Base-by-base conservation (phyloP, 2,797 vertebrate genomes). In the Pipistrellus kuhlii region DNA sequence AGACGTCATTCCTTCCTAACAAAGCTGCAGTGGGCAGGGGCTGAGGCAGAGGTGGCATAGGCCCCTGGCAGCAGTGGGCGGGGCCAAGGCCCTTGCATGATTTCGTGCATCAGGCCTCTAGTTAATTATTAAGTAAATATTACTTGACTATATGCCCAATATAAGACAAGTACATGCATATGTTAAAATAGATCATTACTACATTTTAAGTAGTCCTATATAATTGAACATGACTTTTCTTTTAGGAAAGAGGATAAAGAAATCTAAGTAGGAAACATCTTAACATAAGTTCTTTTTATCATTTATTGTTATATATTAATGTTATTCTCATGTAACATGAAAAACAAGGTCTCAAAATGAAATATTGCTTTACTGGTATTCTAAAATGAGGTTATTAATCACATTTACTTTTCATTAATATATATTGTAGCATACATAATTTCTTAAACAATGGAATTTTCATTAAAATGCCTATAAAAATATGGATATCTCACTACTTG, bases 351-450 rank as follows among this genome's bases (percentile, higher is more conserved):
- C 75, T 95, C 88, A 82, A 80, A 90, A 76, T 92, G 78, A 95
- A 90, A 94, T 72, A 91, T 8, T 90, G 85, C 90, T 85, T 82
- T 88, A 27, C 35, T 66, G 41, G 85, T 12, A 85, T 72, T 93
- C 78, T 82, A 94, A 91, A 95, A 81, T 77, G 75, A 93, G 57
- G 84, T 85, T 94, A 94, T 94, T 95, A 94, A 94, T 93, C 84
- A 93, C 25, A 77, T 64, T 64, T 46, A 91, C 17, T 76, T 82
- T 81, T 78, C 62, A 85, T 85, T 30, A 94, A 82, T 94, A 91
- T n/a, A 71, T 48, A 85, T n/a, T 77, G 1, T 72, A 81, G 69
- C 15, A 46, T 72, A 93, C 30, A 32, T 68, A 93, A 94, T 76
- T 94, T 96, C 57, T 94, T 88, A 93, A 95, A 91, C 6, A 76